These are phyloP conservation scores for Oryzias dopingdopingensis DNA, from an alignment of 2,797 vertebrate species.

Conservation along the genomic window DNA sequence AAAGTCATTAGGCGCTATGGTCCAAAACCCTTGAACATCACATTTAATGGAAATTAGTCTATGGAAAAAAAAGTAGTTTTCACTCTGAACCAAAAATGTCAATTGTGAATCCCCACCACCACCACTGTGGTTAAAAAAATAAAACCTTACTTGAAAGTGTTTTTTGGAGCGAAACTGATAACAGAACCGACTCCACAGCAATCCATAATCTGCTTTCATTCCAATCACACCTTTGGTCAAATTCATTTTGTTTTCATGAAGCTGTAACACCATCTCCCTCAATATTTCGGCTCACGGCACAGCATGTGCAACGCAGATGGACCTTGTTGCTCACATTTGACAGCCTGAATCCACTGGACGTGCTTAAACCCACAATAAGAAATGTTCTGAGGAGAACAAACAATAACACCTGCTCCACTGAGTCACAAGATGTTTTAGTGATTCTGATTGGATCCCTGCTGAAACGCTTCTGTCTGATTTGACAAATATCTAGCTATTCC, in stretches of 20 bases:
- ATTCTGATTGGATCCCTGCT: constrained; percentile 35
- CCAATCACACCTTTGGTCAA: constrained; percentile 7
- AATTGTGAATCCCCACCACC: neutral
- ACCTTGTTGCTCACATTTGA: constrained; percentile 24
- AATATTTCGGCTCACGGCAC: constrained; percentile 6
- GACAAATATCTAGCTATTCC: constrained; percentile 36
- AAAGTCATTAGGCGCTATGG: constrained; percentile 1
- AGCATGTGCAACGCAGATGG: constrained; percentile 16
- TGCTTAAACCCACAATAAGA: constrained; percentile 26
- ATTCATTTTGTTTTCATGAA: constrained; percentile 9
- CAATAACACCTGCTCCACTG: constrained; percentile 54
- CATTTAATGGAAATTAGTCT: neutral
- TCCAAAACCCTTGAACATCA: neutral
- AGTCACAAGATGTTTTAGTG: constrained; percentile 36
- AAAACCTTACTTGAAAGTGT: constrained; percentile 5
- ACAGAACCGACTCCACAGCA: constrained; percentile 3
- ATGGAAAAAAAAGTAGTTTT: neutral
- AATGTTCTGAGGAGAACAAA: constrained; percentile 43
- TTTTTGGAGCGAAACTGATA: neutral
- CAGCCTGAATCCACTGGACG: constrained; percentile 27
- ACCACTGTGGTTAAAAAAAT: neutral
- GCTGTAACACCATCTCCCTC: constrained; percentile 2
- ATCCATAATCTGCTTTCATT: constrained; percentile 23
- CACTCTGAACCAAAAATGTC: constrained; percentile 5
- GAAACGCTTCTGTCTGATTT: constrained; percentile 21